Base-by-base conservation (phyloP, 2,113 vertebrate species). In the Pseudorasbora parva region DNA sequence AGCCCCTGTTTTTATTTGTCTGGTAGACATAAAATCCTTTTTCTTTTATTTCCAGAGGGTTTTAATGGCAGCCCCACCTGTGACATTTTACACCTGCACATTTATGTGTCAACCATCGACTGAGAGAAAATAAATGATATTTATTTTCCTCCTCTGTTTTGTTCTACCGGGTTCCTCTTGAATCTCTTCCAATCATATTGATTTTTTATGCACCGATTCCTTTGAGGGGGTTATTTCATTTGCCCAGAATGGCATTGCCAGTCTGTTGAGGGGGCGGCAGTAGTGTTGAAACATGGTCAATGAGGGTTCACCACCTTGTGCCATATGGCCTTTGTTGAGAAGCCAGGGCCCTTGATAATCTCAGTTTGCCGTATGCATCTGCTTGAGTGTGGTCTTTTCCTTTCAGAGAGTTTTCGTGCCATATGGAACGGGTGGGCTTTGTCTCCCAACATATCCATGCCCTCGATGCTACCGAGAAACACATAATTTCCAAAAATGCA, bases 281-380 rank as follows among this genome's bases (percentile, higher is more conserved):
- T 94, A 92, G 90, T 93, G 93, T 93, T 93, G 93, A 94, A 92
- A 89, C 86, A 91, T 89, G 90, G 91, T 93, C 93, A 94, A 90
- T 88, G 92, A 92, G 85, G 88, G 85, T 90, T 94, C 91, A 49
- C 83, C 81, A 78, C 62, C 59, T 82, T 82, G 78, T 92, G 91
- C 93, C 94, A 93, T 94, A 94, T 95, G 94, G 94, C 91, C 91
- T 90, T 90, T 92, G 88, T 91, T 89, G 90, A 91, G 88, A 91
- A 91, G 92, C 93, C 92, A 91, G 89, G 86, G 88, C 89, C 88
- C 92, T 92, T 92, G 89, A 91, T 91, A 91, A 90, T 89, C 92
- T 90, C 89, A 90, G 86, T 86, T 79, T 88, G 92, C 92, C 94
- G 94, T 94, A 95, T 94, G 93, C 93, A 91, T 89, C 91, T 91